phyloP scores from a whole-genome alignment of 2,113 vertebrate species.

The Prinia subflava region DNA sequence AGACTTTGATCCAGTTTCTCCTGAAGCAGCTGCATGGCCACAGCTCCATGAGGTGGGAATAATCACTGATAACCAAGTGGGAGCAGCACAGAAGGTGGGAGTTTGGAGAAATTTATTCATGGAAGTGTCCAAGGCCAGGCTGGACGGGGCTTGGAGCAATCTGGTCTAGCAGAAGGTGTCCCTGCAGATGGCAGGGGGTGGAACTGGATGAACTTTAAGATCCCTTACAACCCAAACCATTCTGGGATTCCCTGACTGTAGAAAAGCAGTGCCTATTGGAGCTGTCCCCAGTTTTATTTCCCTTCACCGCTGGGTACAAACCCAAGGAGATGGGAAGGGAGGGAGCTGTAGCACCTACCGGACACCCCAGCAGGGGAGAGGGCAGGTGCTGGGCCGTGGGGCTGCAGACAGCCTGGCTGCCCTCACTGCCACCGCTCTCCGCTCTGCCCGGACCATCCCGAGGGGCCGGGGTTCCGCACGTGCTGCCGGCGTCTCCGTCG shows the following conservation, averaged over 20 bases:
- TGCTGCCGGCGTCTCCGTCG: not conserved
- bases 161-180: not conserved
- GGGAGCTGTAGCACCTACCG: slow-evolving; percentile 46
- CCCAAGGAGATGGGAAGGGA: not conserved
- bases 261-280: not conserved
- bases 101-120: not conserved
- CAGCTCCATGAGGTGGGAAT: not conserved
- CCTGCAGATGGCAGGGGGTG: not conserved
- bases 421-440: not conserved
- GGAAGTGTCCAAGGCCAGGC: not conserved
- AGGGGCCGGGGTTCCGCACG: accelerated
- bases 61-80: not conserved
- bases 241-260: not conserved
- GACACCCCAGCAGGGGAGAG: slow-evolving; percentile 59
- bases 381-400: slow-evolving; percentile 54
- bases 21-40: not conserved
- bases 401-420: not conserved
- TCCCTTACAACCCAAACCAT: not conserved
- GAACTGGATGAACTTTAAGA: not conserved
- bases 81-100: not conserved
- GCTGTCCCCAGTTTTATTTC: not conserved
- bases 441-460: not conserved
- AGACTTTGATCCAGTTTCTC: not conserved
- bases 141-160: not conserved
- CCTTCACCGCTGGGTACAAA: not conserved